Percentiles rank a stretch among this genome's conserved stretches.
These are phyloP conservation scores for Erynnis tages DNA, from an alignment of 2,888 invertebrate species.

Conservation along the genomic window DNA sequence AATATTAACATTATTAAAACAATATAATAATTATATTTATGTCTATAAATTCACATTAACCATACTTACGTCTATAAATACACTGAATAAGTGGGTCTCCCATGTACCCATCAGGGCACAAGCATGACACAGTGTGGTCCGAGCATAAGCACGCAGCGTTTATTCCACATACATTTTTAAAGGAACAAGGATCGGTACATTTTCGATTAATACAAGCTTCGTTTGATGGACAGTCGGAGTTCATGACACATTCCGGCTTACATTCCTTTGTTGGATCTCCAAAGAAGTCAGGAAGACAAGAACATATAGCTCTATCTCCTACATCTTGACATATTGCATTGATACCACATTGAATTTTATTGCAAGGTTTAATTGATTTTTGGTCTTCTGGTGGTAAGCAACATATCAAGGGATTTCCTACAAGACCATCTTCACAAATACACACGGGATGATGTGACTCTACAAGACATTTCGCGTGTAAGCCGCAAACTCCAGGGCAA, in stretches of 20 bases:
- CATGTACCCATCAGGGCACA: slow-evolving; percentile 88
- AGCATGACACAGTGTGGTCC: slow-evolving; percentile 91
- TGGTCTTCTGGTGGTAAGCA: slow-evolving; percentile 84
- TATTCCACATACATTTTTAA: slow-evolving; percentile 88
- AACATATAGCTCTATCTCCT: slow-evolving; percentile 87
- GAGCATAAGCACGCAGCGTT: slow-evolving; percentile 90
- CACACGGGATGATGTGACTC: slow-evolving; percentile 91
- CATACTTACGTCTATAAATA: slow-evolving; percentile 74
- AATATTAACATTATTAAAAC: slow-evolving; percentile 7
- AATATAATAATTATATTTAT: neutral
- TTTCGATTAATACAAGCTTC: slow-evolving; percentile 89
- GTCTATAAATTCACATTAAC: no score
- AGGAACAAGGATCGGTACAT: slow-evolving; percentile 87
- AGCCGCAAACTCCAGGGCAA: slow-evolving; percentile 90
- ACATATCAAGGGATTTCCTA: slow-evolving; percentile 89
- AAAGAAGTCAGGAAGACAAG: slow-evolving; percentile 87
- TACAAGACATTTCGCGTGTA: slow-evolving; percentile 87
- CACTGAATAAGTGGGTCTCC: slow-evolving; percentile 92
- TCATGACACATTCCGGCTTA: slow-evolving; percentile 90
- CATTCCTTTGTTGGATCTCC: slow-evolving; percentile 91
- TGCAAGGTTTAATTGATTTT: slow-evolving; percentile 84
- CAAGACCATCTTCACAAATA: slow-evolving; percentile 85
- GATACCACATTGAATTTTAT: slow-evolving; percentile 88
- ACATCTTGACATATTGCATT: slow-evolving; percentile 90
- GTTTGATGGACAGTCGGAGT: slow-evolving; percentile 88